Evolutionary conservation across 2,113 vertebrate species (phyloP).

Genomic region (Neodontobutis hainanensis): DNA sequence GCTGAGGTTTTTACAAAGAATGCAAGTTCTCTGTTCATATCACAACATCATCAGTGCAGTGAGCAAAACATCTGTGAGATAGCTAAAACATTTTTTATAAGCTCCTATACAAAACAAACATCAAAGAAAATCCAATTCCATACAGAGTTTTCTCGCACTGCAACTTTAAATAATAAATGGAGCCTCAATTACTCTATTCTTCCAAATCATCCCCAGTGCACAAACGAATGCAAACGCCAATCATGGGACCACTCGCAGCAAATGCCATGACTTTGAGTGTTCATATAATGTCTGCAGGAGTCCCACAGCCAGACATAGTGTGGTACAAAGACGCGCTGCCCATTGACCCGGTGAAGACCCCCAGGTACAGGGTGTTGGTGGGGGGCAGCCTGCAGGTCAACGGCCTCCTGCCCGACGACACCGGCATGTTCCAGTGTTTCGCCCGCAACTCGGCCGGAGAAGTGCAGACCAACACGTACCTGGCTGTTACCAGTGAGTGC

Average conservation of each 20-base stretch:
- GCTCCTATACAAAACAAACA: no score
- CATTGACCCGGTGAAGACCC: slow-evolving; percentile 82
- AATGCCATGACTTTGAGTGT: background rate
- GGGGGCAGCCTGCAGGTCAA: slow-evolving; percentile 93
- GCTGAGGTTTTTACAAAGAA: no score
- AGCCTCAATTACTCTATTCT: background rate
- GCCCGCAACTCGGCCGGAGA: slow-evolving; percentile 89
- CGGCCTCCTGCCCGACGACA: slow-evolving; percentile 90
- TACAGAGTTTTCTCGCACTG: no score
- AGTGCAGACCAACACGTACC: slow-evolving; percentile 96
- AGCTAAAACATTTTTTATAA: no score
- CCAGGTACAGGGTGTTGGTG: slow-evolving; percentile 84
- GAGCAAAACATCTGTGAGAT: no score
- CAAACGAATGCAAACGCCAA: background rate
- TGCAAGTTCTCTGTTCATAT: no score
- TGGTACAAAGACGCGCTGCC: slow-evolving; percentile 95
- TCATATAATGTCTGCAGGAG: slow-evolving; percentile 75
- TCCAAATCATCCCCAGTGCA: background rate
- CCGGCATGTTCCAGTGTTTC: slow-evolving; percentile 98
- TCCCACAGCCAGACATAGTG: slow-evolving; percentile 86
- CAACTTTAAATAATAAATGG: no score
- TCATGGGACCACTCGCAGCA: background rate
- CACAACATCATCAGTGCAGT: no score
- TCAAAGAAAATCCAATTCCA: no score
- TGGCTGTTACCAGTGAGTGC: slow-evolving; percentile 92